Conservation (phyloP, 2,797 vertebrate genomes). For the Aselliscus stoliczkanus region DNA sequence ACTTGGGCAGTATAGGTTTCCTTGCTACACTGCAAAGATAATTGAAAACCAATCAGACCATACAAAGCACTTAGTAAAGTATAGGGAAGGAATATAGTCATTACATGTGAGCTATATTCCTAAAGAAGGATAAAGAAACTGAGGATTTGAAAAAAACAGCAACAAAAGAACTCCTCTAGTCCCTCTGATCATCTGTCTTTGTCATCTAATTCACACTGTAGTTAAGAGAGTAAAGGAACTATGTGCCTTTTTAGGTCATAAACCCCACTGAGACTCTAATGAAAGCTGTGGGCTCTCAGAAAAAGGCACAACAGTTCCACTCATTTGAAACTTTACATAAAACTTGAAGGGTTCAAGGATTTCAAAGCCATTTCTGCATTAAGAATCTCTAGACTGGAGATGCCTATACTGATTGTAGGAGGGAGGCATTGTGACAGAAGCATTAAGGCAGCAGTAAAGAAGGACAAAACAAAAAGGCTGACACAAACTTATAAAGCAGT, state of each 20-base stretch:
- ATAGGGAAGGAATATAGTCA: neutral
- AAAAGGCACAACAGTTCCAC: neutral
- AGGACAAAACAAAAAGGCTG: neutral
- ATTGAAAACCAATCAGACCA: neutral
- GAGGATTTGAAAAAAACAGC: neutral
- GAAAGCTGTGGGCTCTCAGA: neutral
- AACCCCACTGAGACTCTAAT: neutral
- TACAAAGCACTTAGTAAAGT: neutral
- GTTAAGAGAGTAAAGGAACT: neutral
- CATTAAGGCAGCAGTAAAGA: neutral
- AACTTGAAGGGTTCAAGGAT: neutral
- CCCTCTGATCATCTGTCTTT: neutral
- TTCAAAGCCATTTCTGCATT: conserved; percentile 14
- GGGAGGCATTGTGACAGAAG: neutral
- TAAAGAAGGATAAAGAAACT: neutral
- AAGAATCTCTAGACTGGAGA: neutral
- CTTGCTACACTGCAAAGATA: neutral
- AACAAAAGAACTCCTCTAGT: neutral
- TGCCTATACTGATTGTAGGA: neutral
- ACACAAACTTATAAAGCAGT: neutral
- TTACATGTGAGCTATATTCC: neutral
- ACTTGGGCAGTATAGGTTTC: neutral
- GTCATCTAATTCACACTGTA: neutral
- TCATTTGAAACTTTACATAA: neutral
- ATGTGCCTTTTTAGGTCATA: neutral